phyloP scores from a whole-genome alignment of 2,797 vertebrate genomes.

The Triplophysa bombifrons region DNA sequence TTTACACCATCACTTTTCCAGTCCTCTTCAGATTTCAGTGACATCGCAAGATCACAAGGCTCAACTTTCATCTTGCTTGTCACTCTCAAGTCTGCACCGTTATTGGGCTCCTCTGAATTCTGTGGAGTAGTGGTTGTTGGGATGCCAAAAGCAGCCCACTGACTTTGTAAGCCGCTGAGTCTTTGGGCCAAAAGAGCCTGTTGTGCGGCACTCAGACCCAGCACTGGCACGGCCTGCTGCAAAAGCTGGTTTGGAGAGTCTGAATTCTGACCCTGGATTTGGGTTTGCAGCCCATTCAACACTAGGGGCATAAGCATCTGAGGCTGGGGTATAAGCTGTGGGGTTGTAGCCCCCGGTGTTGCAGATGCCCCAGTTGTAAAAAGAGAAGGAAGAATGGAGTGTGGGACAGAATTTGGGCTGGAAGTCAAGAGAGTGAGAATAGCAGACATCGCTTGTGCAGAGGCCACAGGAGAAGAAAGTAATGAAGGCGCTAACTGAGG shows the following conservation, averaged over 20 bases:
- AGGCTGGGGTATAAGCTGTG: constrained; percentile 79
- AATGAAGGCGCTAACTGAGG: constrained; percentile 74
- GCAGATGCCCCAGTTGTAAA: constrained; percentile 68
- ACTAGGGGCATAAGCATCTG: constrained; percentile 83
- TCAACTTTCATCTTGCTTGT: constrained; percentile 43
- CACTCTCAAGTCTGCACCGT: constrained; percentile 16
- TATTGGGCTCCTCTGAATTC: constrained; percentile 61
- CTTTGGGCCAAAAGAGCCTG: constrained; percentile 83
- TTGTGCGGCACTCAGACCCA: constrained; percentile 78
- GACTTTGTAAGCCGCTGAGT: constrained; percentile 77
- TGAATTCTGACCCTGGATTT: constrained; percentile 69
- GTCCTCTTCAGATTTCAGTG: constrained; percentile 39
- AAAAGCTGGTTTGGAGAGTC: constrained; percentile 77
- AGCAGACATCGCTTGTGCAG: constrained; percentile 80
- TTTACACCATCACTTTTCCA: constrained; percentile 27
- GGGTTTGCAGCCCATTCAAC: constrained; percentile 77
- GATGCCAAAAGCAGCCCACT: constrained; percentile 73
- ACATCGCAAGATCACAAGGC: constrained; percentile 40
- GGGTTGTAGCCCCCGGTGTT: constrained; percentile 65
- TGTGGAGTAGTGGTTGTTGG: constrained; percentile 58
- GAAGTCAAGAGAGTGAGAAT: constrained; percentile 83
- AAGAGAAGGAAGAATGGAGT: constrained; percentile 76
- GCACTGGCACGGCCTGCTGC: constrained; percentile 78
- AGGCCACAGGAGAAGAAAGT: constrained; percentile 79
- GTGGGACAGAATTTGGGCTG: constrained; percentile 72